Evolutionary conservation across 1,140 invertebrate genomes (phyloP).

Genomic region (Tenebrio molitor): DNA sequence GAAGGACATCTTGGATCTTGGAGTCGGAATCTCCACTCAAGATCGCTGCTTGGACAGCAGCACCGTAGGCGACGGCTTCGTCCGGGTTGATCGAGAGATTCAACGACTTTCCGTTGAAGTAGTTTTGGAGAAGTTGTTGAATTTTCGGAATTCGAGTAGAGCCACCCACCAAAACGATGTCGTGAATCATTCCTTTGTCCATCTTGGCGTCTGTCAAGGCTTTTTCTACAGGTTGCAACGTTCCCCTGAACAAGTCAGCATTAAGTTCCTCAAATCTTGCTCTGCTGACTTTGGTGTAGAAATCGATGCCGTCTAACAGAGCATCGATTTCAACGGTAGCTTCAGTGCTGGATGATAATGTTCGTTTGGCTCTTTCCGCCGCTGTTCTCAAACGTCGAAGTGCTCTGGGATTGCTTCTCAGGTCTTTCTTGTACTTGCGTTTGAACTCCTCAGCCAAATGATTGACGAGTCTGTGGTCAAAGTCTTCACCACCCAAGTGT

Average conservation of each 20-base stretch:
- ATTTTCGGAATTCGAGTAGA: slow-evolving; percentile 78
- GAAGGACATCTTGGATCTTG: slow-evolving; percentile 69
- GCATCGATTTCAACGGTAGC: slow-evolving; percentile 82
- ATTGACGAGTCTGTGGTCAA: slow-evolving; percentile 77
- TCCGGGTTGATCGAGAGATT: slow-evolving; percentile 78
- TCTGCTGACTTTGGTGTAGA: slow-evolving; percentile 73
- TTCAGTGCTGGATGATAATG: slow-evolving; percentile 80
- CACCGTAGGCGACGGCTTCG: slow-evolving; percentile 80
- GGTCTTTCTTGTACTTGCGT: slow-evolving; percentile 68
- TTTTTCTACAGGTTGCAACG: slow-evolving; percentile 80
- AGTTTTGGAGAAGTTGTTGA: slow-evolving; percentile 75
- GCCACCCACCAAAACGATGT: slow-evolving; percentile 77
- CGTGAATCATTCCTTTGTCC: slow-evolving; percentile 75
- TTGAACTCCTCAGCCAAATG: slow-evolving; percentile 71
- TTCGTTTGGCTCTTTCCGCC: slow-evolving; percentile 84
- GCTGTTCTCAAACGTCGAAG: slow-evolving; percentile 80
- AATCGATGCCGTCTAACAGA: slow-evolving; percentile 73
- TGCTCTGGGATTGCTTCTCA: slow-evolving; percentile 66
- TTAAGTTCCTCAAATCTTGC: slow-evolving; percentile 80
- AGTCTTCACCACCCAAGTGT: slow-evolving; percentile 72
- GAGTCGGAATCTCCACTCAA: slow-evolving; percentile 67
- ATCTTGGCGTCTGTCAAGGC: slow-evolving; percentile 78
- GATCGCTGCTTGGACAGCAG: slow-evolving; percentile 75
- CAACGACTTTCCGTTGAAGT: slow-evolving; percentile 78
- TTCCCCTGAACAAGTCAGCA: slow-evolving; percentile 75